Base-by-base conservation (phyloP, 2,888 invertebrate species). In the Mesorhabditis belari region DNA sequence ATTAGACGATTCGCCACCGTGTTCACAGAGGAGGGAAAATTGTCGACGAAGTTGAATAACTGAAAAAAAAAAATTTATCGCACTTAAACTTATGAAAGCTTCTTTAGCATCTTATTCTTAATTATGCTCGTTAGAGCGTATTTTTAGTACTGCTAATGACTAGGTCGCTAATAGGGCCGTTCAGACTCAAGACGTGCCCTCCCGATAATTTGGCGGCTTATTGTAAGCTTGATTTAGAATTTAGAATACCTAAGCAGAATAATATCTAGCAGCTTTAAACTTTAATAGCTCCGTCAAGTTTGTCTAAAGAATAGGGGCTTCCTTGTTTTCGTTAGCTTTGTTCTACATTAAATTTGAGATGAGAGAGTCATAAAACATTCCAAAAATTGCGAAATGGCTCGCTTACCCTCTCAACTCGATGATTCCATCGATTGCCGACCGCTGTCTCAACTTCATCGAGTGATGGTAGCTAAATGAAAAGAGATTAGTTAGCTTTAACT, bases 391-490 rank as follows among this genome's bases (percentile, higher is more conserved):
- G 21, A 19, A n/a, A 27, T 17, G 5, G 19, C 55, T 19, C 53
- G 44, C 53, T 21, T n/a, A 73, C 73, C 55, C 63, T 64, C 58
- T 76, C 69, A 26, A 77, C 74, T 58, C 70, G 70, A 35, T 62
- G 60, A 60, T 77, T 77, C 77, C 77, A 77, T 44, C 61, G 58
- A 24, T 72, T 69, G 28, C 70, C 75, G n/a, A 68, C 72, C 54
- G 74, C 60, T 56, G 67, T 21, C 60, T 73, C 69, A n/a, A 75
- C 73, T 49, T 77, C 74, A 57, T 73, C 71, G 52, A 62, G 61
- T 2, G 72, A 70, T 21, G 76, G 76, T 21, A 76, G 64, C 71
- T 77, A 63, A 49, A 75, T 66, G 28, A 24, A 58, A 44, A 29
- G 2, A 4, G n/a, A 62, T 5, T 5, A 28, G 52, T 9, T 60